Conservation (phyloP, 2,888 invertebrate genomes). For the Chaetogeoica ovagalla region DNA sequence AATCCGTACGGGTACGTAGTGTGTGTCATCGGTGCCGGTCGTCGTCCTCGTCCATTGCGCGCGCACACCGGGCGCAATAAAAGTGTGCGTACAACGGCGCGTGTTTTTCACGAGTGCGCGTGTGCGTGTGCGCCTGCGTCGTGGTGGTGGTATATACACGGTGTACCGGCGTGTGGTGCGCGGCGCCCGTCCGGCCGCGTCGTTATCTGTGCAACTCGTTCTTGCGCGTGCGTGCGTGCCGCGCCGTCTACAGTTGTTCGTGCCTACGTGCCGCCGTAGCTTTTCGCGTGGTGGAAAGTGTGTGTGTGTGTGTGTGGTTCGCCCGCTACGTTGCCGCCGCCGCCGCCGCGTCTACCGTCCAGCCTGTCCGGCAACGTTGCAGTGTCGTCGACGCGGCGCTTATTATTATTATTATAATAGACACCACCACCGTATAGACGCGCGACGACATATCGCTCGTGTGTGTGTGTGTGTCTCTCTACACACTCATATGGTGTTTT, state of each 20-base stretch:
- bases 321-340: slow-evolving; percentile 47
- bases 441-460: no score
- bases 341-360: neutral
- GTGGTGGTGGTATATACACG: no score
- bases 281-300: slow-evolving; percentile 52
- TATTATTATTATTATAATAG: neutral
- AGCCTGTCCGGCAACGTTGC: slow-evolving; percentile 43
- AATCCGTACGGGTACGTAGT: slow-evolving; percentile 31
- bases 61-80: no score
- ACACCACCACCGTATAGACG: no score
- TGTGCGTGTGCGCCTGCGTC: no score
- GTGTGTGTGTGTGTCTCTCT: no score
- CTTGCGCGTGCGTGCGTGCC: neutral
- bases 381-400: slow-evolving; percentile 38
- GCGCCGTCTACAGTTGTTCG: neutral
- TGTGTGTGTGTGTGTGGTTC: neutral
- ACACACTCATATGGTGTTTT: no score
- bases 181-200: neutral
- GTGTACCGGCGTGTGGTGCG: no score
- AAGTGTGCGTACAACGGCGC: no score
- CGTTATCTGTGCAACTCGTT: neutral
- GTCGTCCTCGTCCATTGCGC: neutral
- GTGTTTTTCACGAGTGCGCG: no score
- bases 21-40: neutral
- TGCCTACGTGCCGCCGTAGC: slow-evolving; percentile 24